Evolutionary conservation across 2,888 invertebrate species (phyloP), one percentile per base, ranked within the genome.

Genomic region (Capitulum mitella): DNA sequence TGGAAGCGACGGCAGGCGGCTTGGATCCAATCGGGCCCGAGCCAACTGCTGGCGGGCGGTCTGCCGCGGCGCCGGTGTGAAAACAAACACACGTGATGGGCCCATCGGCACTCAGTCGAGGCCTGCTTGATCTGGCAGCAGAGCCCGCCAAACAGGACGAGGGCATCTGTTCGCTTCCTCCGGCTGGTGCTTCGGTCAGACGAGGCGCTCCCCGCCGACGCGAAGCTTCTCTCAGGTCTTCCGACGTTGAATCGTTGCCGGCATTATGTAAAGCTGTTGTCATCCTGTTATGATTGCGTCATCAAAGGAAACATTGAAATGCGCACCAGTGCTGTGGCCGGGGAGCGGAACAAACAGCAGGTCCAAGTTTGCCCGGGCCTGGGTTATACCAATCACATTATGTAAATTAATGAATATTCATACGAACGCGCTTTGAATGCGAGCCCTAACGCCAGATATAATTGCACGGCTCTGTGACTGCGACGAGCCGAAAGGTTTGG

Each of bases 381-480:
- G 5, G 58, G 8, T 58, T 58, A 58, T 6, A 40, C 70, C 70
- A 70, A 70, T 70, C 70, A 40, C 70, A 70, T 70, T 70, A 70
- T 70, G 70, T 26, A 70, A 70, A 70, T 70, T 14, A 26, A 70
- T 70, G 70, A 12, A 70, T 70, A 70, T 70, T n/a, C 70, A 26
- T 6, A 26, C 37, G 37, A 22, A 0, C 8, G 37, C 19, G 29
- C 26, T 26, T 37, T 70, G 37, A 40, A 22, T 37, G 70, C 70
- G 19, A 8, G 22, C 37, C 19, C 16, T 6, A 26, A 8, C 16
- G 70, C 26, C 5, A 26, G 29, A 19, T 37, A 37, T 70, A 70
- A 70, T 70, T 37, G 70, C 40, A 26, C 61, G 26, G 37, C 29
- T 22, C 43, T 8, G 43, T 43, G n/a, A n/a, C n/a, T n/a, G n/a